A percentile compares a stretch with the other conserved stretches of the same genome.
Conservation (phyloP, 2,113 vertebrate genomes). For the Candoia aspera region DNA sequence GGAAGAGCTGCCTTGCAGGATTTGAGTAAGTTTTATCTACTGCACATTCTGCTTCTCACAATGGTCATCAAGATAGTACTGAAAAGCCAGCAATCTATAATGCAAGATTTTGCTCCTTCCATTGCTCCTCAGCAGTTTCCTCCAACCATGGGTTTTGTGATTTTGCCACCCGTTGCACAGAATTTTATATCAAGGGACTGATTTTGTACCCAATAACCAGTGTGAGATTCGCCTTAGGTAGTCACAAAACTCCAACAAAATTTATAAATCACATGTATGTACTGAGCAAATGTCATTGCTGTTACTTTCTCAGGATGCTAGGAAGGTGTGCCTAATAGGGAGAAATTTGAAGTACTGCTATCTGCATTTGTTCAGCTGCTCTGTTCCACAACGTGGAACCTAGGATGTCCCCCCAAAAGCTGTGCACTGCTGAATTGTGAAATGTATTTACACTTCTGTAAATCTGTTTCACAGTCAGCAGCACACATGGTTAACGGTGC, state of each 20-base stretch:
- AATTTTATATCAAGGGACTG: not conserved
- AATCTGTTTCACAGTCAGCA: no score
- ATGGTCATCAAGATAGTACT: not conserved
- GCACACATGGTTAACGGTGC: no score
- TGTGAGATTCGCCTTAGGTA: not conserved
- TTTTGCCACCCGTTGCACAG: not conserved
- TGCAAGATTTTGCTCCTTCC: not conserved
- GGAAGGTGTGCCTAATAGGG: no score
- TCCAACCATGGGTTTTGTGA: no score
- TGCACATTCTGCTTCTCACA: not conserved
- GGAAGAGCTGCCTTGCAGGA: no score
- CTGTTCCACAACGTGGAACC: not conserved
- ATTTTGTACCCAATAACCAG: not conserved
- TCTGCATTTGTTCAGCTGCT: no score
- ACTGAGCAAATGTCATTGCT: no score
- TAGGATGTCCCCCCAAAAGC: not conserved
- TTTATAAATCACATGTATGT: not conserved
- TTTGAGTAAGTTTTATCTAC: no score
- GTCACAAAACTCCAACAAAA: not conserved
- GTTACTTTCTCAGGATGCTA: no score
- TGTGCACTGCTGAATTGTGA: not conserved
- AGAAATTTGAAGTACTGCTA: no score
- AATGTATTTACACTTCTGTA: not conserved
- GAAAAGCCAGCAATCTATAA: no score
- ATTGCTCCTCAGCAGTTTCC: not conserved